Evolutionary conservation across 2,888 invertebrate genomes (phyloP), one percentile per base, ranked within the genome.

Genomic region (Watsonalla binaria): DNA sequence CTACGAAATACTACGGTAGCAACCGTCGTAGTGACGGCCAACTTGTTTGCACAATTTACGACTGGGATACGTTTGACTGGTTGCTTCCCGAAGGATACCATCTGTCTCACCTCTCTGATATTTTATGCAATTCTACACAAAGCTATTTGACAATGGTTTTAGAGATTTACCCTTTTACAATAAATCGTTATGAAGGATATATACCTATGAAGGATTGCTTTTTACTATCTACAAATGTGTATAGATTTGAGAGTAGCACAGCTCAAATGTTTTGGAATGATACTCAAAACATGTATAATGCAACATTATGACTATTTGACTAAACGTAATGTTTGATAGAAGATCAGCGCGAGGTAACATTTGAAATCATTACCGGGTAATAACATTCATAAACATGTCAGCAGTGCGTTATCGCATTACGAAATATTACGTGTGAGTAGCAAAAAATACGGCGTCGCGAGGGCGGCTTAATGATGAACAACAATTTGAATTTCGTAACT

Each of bases 1-100:
- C 63, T 66, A 72, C 64, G 66, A 68, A 63, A 64, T 60, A 66
- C 60, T 59, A 62, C 62, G 56, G 51, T 48, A 48, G 37, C 59
- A 58, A 63, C 55, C 55, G 55, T 58, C 60, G 73, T 65, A 68
- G 60, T 62, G 67, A 67, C 62, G 66, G 70, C 69, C 70, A 68
- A 65, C 63, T 72, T 72, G 68, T 73, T 71, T 69, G 70, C 62
- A 67, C 62, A 74, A 73, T 74, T 76, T 76, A 76, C 58, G 59
- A 70, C 61, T 65, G 63, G 59, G 64, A 69, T 63, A 66, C 66
- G 66, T 70, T 68, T 65, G 62, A 63, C 65, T 69, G 61, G 60
- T 63, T 63, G 59, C 61, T 60, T 58, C 57, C 58, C 50, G 54
- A 53, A 58, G 49, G 54, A 55, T 58, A 52, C 53, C 48, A 55